Conservation (phyloP, 2,888 invertebrate species). For the Drepanosiphum platanoidis region DNA sequence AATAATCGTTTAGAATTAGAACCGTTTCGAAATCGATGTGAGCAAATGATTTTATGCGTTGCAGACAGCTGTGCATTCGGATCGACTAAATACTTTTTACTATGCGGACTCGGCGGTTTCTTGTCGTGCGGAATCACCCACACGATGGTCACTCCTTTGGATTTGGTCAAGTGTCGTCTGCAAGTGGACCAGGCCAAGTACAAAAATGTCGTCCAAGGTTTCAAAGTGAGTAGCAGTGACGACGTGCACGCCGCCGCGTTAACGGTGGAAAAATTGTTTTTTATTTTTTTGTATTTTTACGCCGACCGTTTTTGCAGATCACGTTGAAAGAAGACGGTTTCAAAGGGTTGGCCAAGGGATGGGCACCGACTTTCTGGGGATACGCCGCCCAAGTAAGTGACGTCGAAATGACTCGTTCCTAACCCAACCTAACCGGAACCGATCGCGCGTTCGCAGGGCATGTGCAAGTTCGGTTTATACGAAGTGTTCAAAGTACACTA, state of each 20-base stretch:
- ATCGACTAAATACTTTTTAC: constrained; percentile 85
- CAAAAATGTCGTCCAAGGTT: constrained; percentile 85
- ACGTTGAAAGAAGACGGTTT: constrained; percentile 88
- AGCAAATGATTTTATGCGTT: background rate
- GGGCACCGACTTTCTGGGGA: constrained; percentile 97
- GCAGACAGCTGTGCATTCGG: constrained; percentile 88
- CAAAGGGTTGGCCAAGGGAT: constrained; percentile 87
- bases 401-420: background rate
- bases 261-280: no score
- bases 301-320: no score
- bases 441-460: constrained; percentile 73
- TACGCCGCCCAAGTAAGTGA: constrained; percentile 83
- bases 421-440: background rate
- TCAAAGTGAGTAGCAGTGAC: constrained; percentile 70
- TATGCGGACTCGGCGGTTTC: constrained; percentile 88
- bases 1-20: background rate
- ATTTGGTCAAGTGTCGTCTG: constrained; percentile 93
- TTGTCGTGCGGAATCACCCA: constrained; percentile 86
- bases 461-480: constrained; percentile 98
- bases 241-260: no score
- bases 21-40: background rate
- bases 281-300: background rate
- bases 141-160: constrained; percentile 92
- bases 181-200: constrained; percentile 95
- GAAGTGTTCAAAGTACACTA: constrained; percentile 95